Evolutionary conservation across 2,797 vertebrate species (phyloP).

Genomic region (Catamblyrhynchus diadema): DNA sequence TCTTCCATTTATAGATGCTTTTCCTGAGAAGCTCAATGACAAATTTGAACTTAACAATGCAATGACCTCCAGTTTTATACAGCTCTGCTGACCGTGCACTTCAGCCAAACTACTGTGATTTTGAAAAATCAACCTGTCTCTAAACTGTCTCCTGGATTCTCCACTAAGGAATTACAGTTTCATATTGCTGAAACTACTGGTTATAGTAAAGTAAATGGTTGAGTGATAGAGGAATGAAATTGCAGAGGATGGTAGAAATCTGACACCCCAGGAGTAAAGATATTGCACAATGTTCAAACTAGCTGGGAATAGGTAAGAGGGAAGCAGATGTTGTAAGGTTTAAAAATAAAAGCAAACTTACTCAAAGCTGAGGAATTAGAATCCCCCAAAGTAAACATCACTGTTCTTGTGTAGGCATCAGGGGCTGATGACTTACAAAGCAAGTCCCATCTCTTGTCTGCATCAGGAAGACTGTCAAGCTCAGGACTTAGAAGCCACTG

Average conservation of each 20-base stretch:
- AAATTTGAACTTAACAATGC: neutral
- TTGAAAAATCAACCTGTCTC: neutral
- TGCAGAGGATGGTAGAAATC: neutral
- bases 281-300: neutral
- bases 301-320: neutral
- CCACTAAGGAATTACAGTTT: neutral
- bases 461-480: neutral
- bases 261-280: neutral
- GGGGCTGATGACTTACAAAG: neutral
- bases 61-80: neutral
- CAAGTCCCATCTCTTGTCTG: neutral
- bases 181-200: neutral
- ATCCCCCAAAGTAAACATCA: accelerated
- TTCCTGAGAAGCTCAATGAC: neutral
- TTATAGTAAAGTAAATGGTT: neutral
- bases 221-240: neutral
- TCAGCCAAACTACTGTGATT: neutral
- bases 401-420: neutral
- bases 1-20: neutral
- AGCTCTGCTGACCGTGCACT: neutral
- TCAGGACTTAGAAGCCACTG: neutral
- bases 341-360: neutral
- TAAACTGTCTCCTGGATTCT: neutral
- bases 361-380: neutral
- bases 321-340: neutral